A percentile compares a stretch with the other conserved stretches of the same genome.
Evolutionary conservation across 2,888 invertebrate genomes (phyloP).

Genomic region (Zootermopsis nevadensis): DNA sequence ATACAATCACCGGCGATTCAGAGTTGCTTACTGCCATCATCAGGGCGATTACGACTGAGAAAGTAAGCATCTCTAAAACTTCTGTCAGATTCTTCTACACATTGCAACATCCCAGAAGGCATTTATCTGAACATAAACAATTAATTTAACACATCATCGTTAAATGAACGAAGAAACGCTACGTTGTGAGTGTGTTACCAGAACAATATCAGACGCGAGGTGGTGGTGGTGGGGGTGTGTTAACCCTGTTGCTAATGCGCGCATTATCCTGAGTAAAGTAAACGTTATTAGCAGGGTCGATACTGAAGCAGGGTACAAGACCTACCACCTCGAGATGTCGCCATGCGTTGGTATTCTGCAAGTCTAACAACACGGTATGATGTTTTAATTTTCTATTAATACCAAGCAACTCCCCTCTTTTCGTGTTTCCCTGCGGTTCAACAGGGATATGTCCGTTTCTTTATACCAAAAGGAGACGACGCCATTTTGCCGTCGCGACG

Average conservation of each 20-base stretch:
- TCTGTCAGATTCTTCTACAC: too few species aligned
- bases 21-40: too few species aligned
- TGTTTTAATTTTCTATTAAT: conserved; percentile 34
- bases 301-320: neutral
- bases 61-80: too few species aligned
- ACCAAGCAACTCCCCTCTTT: neutral
- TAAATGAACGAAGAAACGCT: too few species aligned
- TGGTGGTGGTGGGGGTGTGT: too few species aligned
- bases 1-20: too few species aligned
- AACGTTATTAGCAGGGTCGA: neutral
- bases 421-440: conserved; percentile 7
- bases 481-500: conserved; percentile 33
- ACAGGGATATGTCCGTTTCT: conserved; percentile 17
- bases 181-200: neutral
- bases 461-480: conserved; percentile 15
- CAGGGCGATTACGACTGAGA: too few species aligned
- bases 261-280: conserved; percentile 8
- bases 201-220: neutral
- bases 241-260: conserved; percentile 2
- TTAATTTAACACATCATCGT: too few species aligned
- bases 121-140: too few species aligned
- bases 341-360: neutral
- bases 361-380: conserved; percentile 17
- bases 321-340: neutral
- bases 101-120: too few species aligned